Evolutionary conservation across 2,888 invertebrate genomes (phyloP).

Genomic region (Meloe dianella): DNA sequence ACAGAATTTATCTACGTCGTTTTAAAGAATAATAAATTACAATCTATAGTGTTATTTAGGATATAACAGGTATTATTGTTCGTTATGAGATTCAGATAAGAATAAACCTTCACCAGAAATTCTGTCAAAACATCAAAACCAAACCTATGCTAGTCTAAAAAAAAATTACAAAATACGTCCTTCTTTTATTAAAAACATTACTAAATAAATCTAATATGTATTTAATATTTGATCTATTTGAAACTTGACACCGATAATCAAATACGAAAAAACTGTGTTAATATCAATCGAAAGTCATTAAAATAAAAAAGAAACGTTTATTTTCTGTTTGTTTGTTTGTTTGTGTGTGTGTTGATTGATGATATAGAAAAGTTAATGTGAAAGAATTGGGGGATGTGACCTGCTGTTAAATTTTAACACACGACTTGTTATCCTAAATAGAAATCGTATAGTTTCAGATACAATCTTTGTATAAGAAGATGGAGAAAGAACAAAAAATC

Average conservation of each 20-base stretch:
- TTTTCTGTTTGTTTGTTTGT: background rate
- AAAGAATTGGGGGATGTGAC: slow-evolving; percentile 4
- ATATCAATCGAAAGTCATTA: background rate
- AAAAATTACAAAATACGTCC: background rate
- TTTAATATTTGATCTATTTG: background rate
- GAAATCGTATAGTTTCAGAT: background rate
- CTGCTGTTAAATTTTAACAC: background rate
- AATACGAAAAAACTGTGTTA: background rate
- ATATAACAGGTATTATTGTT: background rate
- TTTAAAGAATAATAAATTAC: background rate
- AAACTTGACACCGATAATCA: background rate
- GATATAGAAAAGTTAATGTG: background rate
- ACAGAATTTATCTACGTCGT: background rate
- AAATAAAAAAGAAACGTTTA: background rate
- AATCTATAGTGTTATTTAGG: background rate
- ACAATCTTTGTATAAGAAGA: background rate
- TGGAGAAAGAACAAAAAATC: background rate
- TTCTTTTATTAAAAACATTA: background rate
- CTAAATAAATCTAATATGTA: background rate
- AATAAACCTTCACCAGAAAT: background rate
- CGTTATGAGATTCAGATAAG: background rate
- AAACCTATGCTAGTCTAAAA: background rate
- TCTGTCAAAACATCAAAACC: slow-evolving; percentile 2
- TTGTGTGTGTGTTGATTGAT: too few relatives aligned
- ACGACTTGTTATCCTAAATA: background rate